Base-by-base conservation (phyloP, 2,888 invertebrate genomes). In the Archaeoteleia sp. region DNA sequence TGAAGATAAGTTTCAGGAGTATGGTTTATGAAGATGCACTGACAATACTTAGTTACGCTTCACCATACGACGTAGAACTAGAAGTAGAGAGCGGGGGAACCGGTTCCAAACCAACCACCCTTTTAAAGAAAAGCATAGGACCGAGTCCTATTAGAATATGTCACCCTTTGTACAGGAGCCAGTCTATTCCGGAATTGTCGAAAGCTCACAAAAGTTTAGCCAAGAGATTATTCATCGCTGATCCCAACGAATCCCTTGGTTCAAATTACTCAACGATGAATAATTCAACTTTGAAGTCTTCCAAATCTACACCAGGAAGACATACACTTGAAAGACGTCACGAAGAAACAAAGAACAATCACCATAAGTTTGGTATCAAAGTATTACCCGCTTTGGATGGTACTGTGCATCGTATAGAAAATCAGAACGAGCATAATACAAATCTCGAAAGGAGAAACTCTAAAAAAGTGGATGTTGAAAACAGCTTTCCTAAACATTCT, bases 21-120 rank as follows among this genome's bases (percentile, higher is more conserved):
- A 95, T 95, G 87, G 95, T 95, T 0, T 91, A 93, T 79, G 95
- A 96, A 82, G 96, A 97, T 79, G 96, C 96, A 0, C 87, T 96
- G 48, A 93, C 94, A 1, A 94, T 97, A 67, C 87, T 97, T 32
- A 95, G 95, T 68, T 94, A 96, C 71, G 96, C 96, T 3, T 95
- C 95, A 29, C 96, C 96, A 0, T 96, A 96, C 81, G 94, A 94
- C 61, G 93, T 95, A 9, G 91, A 92, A 70, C 86, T 96, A 63
- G 93, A 93, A 79, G 89, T 95, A 20, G 90, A 91, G 78, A 89
- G 88, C 71, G 88, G 89, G 0, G 78, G 78, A 7, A 67, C 71
- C 0, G 78, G 77, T 25, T 83, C 86, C 2, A 84, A 86, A 29
- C 86, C 86, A 1, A 78, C 86, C 7, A 85, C 86, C 1, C 74